Evolutionary conservation across 2,888 invertebrate genomes (phyloP).

Genomic region (Ditylenchus weischeri): DNA sequence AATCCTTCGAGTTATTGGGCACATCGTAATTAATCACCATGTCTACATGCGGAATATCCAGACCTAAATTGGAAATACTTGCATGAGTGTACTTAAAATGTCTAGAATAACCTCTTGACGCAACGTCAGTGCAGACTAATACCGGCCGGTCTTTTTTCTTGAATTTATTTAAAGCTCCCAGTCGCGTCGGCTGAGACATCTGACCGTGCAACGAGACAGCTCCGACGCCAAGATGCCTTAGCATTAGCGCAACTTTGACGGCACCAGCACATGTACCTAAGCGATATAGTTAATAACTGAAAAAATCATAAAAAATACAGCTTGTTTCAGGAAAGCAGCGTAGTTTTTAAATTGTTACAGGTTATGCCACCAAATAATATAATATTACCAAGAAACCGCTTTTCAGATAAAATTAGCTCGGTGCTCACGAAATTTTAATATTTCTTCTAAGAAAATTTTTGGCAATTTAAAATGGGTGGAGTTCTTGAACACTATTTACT

Average conservation of each 20-base stretch:
- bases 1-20: slow-evolving; percentile 96
- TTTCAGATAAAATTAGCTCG: too few species aligned
- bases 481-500: background rate
- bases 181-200: slow-evolving; percentile 89
- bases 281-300: too few species aligned
- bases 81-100: background rate
- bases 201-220: slow-evolving; percentile 98
- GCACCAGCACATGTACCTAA: slow-evolving; percentile 82
- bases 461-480: too few species aligned
- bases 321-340: too few species aligned
- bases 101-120: slow-evolving; percentile 69
- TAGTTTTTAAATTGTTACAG: too few species aligned
- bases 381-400: too few species aligned
- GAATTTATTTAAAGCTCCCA: slow-evolving; percentile 92
- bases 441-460: too few species aligned
- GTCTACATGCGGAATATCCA: slow-evolving; percentile 98
- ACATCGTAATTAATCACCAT: slow-evolving; percentile 96
- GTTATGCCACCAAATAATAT: too few species aligned
- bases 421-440: too few species aligned
- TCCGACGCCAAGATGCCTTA: slow-evolving; percentile 79
- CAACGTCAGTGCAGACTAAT: slow-evolving; percentile 95
- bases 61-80: slow-evolving; percentile 64
- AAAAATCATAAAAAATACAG: too few species aligned
- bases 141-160: slow-evolving; percentile 88
- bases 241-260: slow-evolving; percentile 78